Conservation (phyloP, 2,113 vertebrate species). For the Melanocharis versteri region DNA sequence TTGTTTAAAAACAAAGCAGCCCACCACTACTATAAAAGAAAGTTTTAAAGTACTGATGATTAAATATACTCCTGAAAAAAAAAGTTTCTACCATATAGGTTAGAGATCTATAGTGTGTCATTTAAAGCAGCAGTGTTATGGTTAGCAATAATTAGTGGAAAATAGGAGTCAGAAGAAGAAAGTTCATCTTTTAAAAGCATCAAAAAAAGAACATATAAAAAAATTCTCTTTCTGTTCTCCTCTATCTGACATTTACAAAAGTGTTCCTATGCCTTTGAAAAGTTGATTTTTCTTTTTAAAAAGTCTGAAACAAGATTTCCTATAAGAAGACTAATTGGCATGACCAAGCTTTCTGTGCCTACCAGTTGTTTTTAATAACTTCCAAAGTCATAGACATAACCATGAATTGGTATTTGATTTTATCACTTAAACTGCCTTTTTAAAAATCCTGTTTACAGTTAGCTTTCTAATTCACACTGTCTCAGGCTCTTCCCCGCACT, state of each 20-base stretch:
- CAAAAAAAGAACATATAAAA: neutral
- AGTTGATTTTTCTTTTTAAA: neutral
- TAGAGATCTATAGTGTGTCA: neutral
- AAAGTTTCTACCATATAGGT: neutral
- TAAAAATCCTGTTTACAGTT: neutral
- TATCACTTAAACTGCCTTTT: neutral
- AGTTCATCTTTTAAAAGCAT: neutral
- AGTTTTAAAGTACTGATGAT: neutral
- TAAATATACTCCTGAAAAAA: neutral
- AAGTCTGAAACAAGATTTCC: neutral
- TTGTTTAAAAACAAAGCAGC: accelerated
- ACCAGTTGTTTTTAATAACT: neutral
- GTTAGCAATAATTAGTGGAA: conserved; percentile 1
- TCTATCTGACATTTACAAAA: neutral
- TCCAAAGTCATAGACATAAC: neutral
- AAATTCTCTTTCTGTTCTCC: neutral
- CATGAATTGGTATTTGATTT: neutral
- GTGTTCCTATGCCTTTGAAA: neutral
- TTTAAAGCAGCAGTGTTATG: neutral
- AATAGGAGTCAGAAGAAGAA: neutral
- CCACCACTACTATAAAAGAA: neutral
- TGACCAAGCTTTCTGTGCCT: neutral
- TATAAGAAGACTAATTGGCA: neutral
- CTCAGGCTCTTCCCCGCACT: neutral
- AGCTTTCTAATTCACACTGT: neutral